Conservation (phyloP, 1,140 invertebrate genomes). For the Calliopsis andreniformis region DNA sequence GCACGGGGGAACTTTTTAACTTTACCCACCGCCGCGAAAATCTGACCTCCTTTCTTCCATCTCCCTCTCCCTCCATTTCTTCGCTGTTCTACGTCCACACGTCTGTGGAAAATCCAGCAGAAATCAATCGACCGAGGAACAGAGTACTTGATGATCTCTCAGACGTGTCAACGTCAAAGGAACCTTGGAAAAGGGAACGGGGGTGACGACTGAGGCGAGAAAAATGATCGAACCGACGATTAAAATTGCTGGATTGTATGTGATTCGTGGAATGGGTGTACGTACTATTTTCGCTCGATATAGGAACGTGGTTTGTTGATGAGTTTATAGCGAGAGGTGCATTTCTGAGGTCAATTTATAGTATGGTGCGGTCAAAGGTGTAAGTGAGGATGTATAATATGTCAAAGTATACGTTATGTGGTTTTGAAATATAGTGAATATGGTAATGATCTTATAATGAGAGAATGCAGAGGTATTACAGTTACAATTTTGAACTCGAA, state of each 20-base stretch:
- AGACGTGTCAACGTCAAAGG: conserved; percentile 20
- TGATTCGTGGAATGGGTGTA: too few relatives aligned
- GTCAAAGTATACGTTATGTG: too few relatives aligned
- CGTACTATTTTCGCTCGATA: too few relatives aligned
- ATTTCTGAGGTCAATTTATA: too few relatives aligned
- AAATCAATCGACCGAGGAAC: conserved; percentile 52
- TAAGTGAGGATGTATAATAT: too few relatives aligned
- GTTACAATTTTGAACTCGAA: too few relatives aligned
- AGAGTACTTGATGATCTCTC: conserved; percentile 14
- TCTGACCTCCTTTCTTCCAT: conserved; percentile 41
- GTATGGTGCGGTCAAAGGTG: too few relatives aligned
- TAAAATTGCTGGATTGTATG: background rate
- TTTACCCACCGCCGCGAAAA: conserved; percentile 47
- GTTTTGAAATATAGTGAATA: too few relatives aligned
- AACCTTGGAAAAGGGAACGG: background rate
- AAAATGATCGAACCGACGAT: conserved; percentile 1
- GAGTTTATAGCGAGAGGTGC: too few relatives aligned
- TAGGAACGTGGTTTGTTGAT: too few relatives aligned
- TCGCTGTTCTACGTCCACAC: background rate
- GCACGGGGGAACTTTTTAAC: conserved; percentile 41
- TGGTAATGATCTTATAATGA: too few relatives aligned
- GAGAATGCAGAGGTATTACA: too few relatives aligned
- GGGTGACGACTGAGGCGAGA: background rate
- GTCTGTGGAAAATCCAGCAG: conserved; percentile 31
- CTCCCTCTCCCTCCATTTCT: background rate